Evolutionary conservation across 2,797 vertebrate species (phyloP).

Genomic region (Sitta carolinensis): DNA sequence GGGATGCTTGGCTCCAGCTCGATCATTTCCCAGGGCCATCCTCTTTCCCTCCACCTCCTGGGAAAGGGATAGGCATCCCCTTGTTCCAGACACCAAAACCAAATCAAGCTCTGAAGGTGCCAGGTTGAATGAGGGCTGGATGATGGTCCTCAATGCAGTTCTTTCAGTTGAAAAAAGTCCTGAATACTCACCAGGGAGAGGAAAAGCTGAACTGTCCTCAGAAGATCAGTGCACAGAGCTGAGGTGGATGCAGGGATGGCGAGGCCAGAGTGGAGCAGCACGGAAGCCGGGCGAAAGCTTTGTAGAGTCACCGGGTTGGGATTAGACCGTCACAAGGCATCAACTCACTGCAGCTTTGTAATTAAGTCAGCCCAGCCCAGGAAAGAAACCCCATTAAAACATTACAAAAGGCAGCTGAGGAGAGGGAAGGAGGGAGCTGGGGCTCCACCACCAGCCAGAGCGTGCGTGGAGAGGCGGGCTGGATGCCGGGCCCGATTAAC

Average conservation of each 20-base stretch:
- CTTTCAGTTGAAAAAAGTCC: background rate
- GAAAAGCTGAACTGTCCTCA: background rate
- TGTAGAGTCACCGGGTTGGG: slow-evolving; percentile 81
- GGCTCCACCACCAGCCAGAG: background rate
- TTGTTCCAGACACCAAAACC: background rate
- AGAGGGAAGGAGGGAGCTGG: slow-evolving; percentile 2
- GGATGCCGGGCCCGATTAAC: slow-evolving; percentile 47
- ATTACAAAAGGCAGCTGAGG: slow-evolving; percentile 59
- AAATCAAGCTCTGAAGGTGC: background rate
- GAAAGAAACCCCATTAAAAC: slow-evolving; percentile 67
- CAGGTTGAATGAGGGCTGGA: background rate
- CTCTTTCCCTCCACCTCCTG: background rate
- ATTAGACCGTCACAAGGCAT: slow-evolving; percentile 91
- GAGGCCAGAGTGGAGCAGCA: slow-evolving; percentile 14
- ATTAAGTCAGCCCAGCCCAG: slow-evolving; percentile 80
- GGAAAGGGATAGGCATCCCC: background rate
- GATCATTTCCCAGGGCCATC: background rate
- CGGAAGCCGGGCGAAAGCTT: slow-evolving; percentile 70
- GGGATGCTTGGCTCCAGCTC: background rate
- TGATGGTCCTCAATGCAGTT: rapidly evolving
- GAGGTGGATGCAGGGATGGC: background rate
- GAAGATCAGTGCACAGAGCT: background rate
- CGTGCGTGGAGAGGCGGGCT: background rate
- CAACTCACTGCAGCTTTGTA: slow-evolving; percentile 78
- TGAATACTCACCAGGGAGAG: slow-evolving; percentile 46